Base-by-base conservation (phyloP, 2,797 vertebrate species). In the Galago senegalensis region DNA sequence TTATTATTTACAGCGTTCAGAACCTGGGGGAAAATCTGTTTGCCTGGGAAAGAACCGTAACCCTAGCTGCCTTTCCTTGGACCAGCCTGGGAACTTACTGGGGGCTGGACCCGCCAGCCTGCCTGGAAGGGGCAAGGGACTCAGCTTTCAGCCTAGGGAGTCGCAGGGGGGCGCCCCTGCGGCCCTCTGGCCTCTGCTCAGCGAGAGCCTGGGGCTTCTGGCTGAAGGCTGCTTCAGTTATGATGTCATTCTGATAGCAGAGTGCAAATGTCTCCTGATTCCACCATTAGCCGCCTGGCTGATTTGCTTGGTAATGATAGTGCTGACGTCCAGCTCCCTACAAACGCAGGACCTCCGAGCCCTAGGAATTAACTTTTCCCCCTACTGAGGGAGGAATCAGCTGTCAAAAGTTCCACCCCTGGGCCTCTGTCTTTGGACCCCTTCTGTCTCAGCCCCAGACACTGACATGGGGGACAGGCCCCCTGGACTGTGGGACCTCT, bases 261-360 rank as follows among this genome's bases (percentile, higher is more conserved):
- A 99, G 99, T 99, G 99, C 99, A 99, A 99, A 99, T 99, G 99
- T 99, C 99, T 99, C 98, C 98, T 99, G 99, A 99, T 99, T 99
- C 99, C 99, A 98, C 99, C 99, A 99, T 99, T 99, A 99, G 99
- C 99, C 98, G 99, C 99, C 98, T 99, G 99, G 98, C 98, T 99
- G 99, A 99, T 99, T 98, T 99, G 99, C 98, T 98, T 98, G 99
- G 99, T 99, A 99, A 99, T 98, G 99, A 99, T 99, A 99, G 98
- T 98, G 98, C 98, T 98, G 98, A 98, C 98, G 97, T 99, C 98
- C 99, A 98, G 98, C 98, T 98, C 98, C 98, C 98, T 98, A 99
- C 98, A 99, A 98, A 99, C 98, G 98, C 98, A 97, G 98, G 97
- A 98, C 98, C 93, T 67, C 9, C 67, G 96, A 98, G 98, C 98